Percentiles rank a stretch among this genome's conserved stretches.
Evolutionary conservation across 1,140 invertebrate species (phyloP).

Genomic region (Rhyzopertha dominica): DNA sequence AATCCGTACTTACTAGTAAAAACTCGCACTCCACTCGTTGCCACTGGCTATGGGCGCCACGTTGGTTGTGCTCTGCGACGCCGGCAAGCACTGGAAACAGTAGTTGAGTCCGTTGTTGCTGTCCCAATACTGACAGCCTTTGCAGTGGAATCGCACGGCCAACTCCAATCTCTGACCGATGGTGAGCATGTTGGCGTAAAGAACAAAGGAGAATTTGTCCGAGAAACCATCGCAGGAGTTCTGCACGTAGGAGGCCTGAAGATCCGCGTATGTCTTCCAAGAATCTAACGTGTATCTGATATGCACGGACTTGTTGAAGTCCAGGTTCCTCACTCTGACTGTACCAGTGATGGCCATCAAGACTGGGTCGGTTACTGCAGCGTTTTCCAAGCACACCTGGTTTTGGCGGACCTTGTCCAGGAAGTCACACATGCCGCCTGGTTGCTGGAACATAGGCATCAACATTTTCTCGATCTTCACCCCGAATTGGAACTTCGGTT

Average conservation of each 20-base stretch:
- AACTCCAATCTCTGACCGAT: slow-evolving; percentile 74
- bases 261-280: slow-evolving; percentile 80
- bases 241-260: slow-evolving; percentile 75
- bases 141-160: slow-evolving; percentile 76
- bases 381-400: slow-evolving; percentile 81
- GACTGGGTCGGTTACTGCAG: slow-evolving; percentile 63
- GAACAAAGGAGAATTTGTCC: slow-evolving; percentile 78
- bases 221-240: slow-evolving; percentile 91
- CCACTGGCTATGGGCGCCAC: slow-evolving; percentile 8
- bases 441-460: slow-evolving; percentile 78
- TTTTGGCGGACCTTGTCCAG: slow-evolving; percentile 67
- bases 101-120: slow-evolving; percentile 84
- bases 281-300: slow-evolving; percentile 80
- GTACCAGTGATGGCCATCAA: slow-evolving; percentile 76
- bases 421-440: slow-evolving; percentile 69
- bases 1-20: slow-evolving; percentile 46
- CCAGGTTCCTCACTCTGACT: slow-evolving; percentile 83
- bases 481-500: slow-evolving; percentile 14
- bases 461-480: slow-evolving; percentile 53
- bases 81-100: slow-evolving; percentile 72
- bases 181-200: slow-evolving; percentile 66
- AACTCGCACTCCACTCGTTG: slow-evolving; percentile 34
- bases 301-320: slow-evolving; percentile 86
- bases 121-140: slow-evolving; percentile 85
- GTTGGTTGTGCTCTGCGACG: slow-evolving; percentile 26